A percentile compares a stretch with the other conserved stretches of the same genome.
Conservation (phyloP, 2,113 vertebrate species). For the Dasyornis broadbenti region DNA sequence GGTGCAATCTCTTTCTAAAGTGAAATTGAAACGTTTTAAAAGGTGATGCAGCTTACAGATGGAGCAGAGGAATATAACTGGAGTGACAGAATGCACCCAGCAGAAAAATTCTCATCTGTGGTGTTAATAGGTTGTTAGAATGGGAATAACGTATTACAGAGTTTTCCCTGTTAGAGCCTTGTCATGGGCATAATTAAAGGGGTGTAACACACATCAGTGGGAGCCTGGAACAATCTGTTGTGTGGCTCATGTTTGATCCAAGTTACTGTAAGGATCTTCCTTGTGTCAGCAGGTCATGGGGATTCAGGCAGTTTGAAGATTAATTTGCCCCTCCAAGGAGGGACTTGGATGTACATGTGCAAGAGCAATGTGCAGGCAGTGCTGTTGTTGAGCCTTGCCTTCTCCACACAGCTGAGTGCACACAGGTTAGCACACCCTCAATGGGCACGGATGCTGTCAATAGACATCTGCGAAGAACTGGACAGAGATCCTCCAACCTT, state of each 20-base stretch:
- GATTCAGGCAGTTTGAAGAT: background rate
- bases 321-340: background rate
- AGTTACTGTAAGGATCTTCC: background rate
- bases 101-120: background rate
- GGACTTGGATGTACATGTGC: accelerated
- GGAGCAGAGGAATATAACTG: background rate
- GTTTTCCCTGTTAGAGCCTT: background rate
- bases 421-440: background rate
- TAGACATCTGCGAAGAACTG: background rate
- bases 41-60: background rate
- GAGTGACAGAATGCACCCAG: background rate
- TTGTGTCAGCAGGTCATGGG: background rate
- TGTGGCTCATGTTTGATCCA: background rate
- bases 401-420: background rate
- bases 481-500: background rate
- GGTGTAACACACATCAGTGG: background rate
- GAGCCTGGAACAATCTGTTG: background rate
- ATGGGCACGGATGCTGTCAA: background rate
- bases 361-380: background rate
- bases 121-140: background rate
- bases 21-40: background rate
- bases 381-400: background rate
- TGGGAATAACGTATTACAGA: background rate
- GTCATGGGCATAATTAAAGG: background rate
- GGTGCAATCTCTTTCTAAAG: background rate